These are phyloP conservation scores for Eupithecia insigniata DNA, from an alignment of 2,888 invertebrate genomes.

Conservation along the genomic window DNA sequence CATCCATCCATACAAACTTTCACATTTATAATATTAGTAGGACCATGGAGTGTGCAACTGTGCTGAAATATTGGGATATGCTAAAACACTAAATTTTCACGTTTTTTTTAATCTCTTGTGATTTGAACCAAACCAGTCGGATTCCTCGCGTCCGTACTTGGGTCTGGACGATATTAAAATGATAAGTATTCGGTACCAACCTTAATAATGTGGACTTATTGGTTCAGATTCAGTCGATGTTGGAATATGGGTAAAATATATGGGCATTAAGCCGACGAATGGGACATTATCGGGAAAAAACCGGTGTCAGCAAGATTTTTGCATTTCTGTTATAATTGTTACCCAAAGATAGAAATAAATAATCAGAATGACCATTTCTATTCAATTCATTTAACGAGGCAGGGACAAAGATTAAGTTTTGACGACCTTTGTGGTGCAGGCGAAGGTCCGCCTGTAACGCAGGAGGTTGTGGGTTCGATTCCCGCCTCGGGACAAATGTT, in stretches of 20 bases:
- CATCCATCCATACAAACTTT: too few species aligned
- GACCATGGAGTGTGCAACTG: background rate
- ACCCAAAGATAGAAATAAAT: background rate
- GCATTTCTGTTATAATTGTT: background rate
- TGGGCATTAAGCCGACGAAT: background rate
- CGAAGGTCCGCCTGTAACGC: too few species aligned
- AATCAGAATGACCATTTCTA: background rate
- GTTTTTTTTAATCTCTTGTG: background rate
- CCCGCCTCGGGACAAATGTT: too few species aligned
- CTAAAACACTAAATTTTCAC: background rate
- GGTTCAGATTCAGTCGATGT: constrained; percentile 28
- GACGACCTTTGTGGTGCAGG: too few species aligned
- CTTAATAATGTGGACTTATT: constrained; percentile 40
- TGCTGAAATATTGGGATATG: too few species aligned
- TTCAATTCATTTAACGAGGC: background rate
- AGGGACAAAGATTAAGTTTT: too few species aligned
- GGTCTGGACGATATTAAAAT: constrained; percentile 43
- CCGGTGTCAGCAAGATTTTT: background rate
- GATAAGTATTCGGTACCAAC: constrained; percentile 40
- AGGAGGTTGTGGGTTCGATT: too few species aligned
- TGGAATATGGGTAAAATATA: constrained; percentile 6
- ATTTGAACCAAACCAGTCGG: constrained; percentile 25
- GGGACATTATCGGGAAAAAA: background rate
- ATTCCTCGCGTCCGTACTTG: constrained; percentile 33
- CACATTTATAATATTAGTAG: too few species aligned